These are phyloP conservation scores for Meghimatium bilineatum DNA, from an alignment of 2,888 invertebrate species.

Conservation along the genomic window DNA sequence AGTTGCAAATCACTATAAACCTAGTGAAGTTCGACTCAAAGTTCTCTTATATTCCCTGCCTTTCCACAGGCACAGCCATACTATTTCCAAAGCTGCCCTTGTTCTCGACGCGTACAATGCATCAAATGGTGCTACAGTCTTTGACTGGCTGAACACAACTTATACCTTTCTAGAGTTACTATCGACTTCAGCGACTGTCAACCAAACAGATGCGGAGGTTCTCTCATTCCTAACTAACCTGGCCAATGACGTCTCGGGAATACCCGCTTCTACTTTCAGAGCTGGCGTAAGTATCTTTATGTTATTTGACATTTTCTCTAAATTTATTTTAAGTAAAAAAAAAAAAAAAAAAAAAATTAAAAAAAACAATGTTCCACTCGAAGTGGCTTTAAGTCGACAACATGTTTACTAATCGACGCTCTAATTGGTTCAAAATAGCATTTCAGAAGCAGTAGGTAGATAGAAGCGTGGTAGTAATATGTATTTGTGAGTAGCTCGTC, in stretches of 20 bases:
- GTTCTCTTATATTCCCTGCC: slow-evolving; percentile 70
- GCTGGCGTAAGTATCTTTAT: slow-evolving; percentile 12
- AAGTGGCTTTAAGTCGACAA: no score
- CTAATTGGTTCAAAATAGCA: no score
- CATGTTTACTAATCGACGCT: no score
- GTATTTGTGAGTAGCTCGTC: no score
- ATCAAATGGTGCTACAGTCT: neutral
- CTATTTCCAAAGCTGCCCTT: slow-evolving; percentile 62
- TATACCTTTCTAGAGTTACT: slow-evolving; percentile 28
- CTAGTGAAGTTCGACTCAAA: slow-evolving; percentile 57
- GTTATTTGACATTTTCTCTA: no score
- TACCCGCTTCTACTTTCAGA: neutral
- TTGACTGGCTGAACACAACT: slow-evolving; percentile 16
- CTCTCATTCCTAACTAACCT: slow-evolving; percentile 20
- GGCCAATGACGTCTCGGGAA: neutral
- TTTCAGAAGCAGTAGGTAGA: no score
- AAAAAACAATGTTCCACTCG: no score
- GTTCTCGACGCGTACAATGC: neutral
- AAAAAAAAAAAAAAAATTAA: no score
- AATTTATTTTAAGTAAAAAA: no score
- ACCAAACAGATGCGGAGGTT: slow-evolving; percentile 20
- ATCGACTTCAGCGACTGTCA: slow-evolving; percentile 21
- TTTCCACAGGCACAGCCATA: slow-evolving; percentile 68
- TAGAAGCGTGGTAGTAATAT: no score
- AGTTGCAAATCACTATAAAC: slow-evolving; percentile 65